These are phyloP conservation scores for Tineola bisselliella DNA, from an alignment of 2,888 invertebrate genomes.

Conservation along the genomic window DNA sequence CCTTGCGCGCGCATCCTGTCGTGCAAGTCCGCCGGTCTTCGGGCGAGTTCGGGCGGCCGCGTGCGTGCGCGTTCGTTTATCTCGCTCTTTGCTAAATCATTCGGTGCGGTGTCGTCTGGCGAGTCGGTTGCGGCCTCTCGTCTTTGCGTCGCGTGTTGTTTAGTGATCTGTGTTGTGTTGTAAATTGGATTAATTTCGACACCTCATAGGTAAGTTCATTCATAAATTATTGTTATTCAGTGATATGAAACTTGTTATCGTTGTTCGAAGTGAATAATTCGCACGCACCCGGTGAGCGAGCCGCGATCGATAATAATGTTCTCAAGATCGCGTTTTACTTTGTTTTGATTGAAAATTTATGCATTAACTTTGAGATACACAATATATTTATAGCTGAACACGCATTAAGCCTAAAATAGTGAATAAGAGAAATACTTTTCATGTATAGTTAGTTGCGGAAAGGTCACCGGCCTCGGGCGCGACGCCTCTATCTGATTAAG, in stretches of 20 bases:
- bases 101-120: slow-evolving; percentile 29
- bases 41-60: not conserved
- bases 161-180: not conserved
- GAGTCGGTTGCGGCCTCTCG: slow-evolving; percentile 53
- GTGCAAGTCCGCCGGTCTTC: not conserved
- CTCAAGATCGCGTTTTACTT: not conserved
- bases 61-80: no score
- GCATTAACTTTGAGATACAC: not conserved
- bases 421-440: not conserved
- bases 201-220: not conserved
- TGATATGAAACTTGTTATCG: not conserved
- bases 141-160: slow-evolving; percentile 37
- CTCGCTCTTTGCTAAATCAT: not conserved
- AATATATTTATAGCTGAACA: no score
- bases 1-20: slow-evolving; percentile 8
- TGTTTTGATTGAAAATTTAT: not conserved
- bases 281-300: slow-evolving; percentile 22
- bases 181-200: not conserved
- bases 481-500: not conserved
- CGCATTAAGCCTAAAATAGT: no score
- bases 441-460: not conserved
- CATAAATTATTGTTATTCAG: not conserved
- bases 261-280: not conserved
- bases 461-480: not conserved
- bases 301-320: slow-evolving; percentile 59